Evolutionary conservation across 2,888 invertebrate genomes (phyloP), one percentile per base, ranked within the genome.

Genomic region (Carcina quercana): DNA sequence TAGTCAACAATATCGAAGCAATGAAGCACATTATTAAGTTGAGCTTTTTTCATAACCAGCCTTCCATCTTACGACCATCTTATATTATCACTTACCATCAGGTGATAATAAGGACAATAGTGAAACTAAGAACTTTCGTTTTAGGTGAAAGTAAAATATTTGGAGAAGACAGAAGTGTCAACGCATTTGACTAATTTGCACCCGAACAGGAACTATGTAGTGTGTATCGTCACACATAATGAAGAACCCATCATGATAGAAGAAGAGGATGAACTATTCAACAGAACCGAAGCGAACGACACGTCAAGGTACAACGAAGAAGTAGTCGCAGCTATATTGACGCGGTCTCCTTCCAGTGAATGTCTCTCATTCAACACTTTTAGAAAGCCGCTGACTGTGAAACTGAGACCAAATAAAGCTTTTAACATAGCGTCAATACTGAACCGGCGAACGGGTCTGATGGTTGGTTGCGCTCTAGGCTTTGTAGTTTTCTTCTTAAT

Each of bases 401-500:
- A 71, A 58, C 32, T 60, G 7, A 71, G 61, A 45, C 43, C 61
- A 5, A 58, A 47, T 31, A 73, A 72, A 56, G 69, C 63, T 32
- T 72, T 70, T 39, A 54, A 70, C 37, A 50, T 79, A 34, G 56
- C 76, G 2, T 51, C 54, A 30, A 61, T 83, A 37, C 53, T 83
- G 20, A 75, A 78, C 44, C 66, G 82, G 32, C 68, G 83, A 36
- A 66, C 82, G 63, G 83, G 83, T 27, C 53, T 83, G 39, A 82
- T 82, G 41, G 80, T 83, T 13, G 83, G 83, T 21, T 83, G 83
- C 53, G 65, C 68, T 32, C 59, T 83, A 56, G 83, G 83, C 32
- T 70, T 67, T 44, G 59, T 83, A 43, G 82, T 82, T 24, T 83
- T 83, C 49, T 79, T 83, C 49, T 53, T 83, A 13, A 78, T 83